A percentile compares a stretch with the other conserved stretches of the same genome.
Conservation (phyloP, 2,113 vertebrate species). For the Poeciliopsis occidentalis region DNA sequence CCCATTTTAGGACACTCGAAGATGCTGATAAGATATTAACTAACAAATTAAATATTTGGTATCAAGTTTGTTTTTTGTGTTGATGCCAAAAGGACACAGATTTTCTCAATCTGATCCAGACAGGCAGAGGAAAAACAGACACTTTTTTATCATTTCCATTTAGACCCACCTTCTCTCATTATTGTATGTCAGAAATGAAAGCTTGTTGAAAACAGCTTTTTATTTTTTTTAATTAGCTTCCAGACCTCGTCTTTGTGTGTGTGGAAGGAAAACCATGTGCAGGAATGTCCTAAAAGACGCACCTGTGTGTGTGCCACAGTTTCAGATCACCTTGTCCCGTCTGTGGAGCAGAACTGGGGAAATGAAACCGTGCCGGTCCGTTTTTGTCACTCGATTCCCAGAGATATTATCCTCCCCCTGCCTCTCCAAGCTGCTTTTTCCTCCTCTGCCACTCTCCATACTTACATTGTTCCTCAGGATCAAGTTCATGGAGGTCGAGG, state of each 20-base stretch:
- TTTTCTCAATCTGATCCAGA: slow-evolving; percentile 33
- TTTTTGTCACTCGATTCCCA: slow-evolving; percentile 66
- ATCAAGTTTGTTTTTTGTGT: slow-evolving; percentile 8
- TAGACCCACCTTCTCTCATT: slow-evolving; percentile 15
- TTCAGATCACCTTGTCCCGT: slow-evolving; percentile 38
- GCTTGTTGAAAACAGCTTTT: slow-evolving; percentile 34
- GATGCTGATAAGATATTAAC: background rate
- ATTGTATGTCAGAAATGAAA: slow-evolving; percentile 41
- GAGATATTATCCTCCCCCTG: slow-evolving; percentile 63
- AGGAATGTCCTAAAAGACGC: slow-evolving; percentile 23
- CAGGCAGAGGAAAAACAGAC: slow-evolving; percentile 28
- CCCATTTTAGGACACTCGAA: too few relatives aligned
- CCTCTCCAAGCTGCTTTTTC: slow-evolving; percentile 13
- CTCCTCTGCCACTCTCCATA: slow-evolving; percentile 4
- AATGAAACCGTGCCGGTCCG: slow-evolving; percentile 53
- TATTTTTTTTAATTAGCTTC: slow-evolving; percentile 46
- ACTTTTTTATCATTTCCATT: slow-evolving; percentile 44
- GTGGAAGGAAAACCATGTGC: slow-evolving; percentile 15
- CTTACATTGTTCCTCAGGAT: slow-evolving; percentile 65
- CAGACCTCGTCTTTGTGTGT: slow-evolving; percentile 21
- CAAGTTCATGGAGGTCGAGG: slow-evolving; percentile 58
- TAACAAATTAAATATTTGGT: slow-evolving; percentile 2
- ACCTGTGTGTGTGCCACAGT: slow-evolving; percentile 36
- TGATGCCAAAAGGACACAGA: slow-evolving; percentile 40
- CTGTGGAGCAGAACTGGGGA: slow-evolving; percentile 39